Evolutionary conservation across 1,140 invertebrate species (phyloP), one percentile per base, ranked within the genome.

Genomic region (Cherax destructor): DNA sequence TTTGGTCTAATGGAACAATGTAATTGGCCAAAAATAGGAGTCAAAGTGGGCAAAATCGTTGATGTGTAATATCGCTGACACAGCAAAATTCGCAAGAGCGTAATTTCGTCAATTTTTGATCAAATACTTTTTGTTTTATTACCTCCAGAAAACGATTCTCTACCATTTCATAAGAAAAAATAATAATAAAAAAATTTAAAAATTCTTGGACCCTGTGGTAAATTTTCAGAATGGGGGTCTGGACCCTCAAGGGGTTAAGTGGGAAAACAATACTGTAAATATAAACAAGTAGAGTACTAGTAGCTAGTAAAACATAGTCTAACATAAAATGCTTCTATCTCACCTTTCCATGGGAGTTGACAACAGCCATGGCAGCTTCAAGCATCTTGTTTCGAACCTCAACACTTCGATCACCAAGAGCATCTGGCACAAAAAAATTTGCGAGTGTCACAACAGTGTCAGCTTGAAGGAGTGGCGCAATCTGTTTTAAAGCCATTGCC

Each of bases 311-410:
- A 30, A 74, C 5, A 30, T 72, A 41, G 30, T 41, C 30, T 41
- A 41, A 41, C 30, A 41, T n/a, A 30, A 6, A 69, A 4, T 21
- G 24, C n/a, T 7, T 74, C 61, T 4, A 3, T 69, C 89, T 87
- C 92, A 97, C 96, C 95, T 98, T 99, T 59, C 99, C 99, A 95
- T 99, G 98, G 78, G 97, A 95, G 94, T 99, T 97, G 2, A 99
- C 97, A 83, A 98, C 96, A 83, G 97, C 97, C 90, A 99, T 96
- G n/a, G 98, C 98, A 56, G 99, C 98, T 91, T 97, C 97, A 78
- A 99, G 95, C 98, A 99, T 99, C 94, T 98, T 96, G 49, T 96
- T 96, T 41, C 98, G 95, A 6, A 99, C 99, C 24, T 96, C 95
- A 92, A 96, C 95, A 94, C 97, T 96, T 30, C 98, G 95, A 95